Evolutionary conservation across 2,797 vertebrate genomes (phyloP).

Genomic region (Pempheris klunzingeri): DNA sequence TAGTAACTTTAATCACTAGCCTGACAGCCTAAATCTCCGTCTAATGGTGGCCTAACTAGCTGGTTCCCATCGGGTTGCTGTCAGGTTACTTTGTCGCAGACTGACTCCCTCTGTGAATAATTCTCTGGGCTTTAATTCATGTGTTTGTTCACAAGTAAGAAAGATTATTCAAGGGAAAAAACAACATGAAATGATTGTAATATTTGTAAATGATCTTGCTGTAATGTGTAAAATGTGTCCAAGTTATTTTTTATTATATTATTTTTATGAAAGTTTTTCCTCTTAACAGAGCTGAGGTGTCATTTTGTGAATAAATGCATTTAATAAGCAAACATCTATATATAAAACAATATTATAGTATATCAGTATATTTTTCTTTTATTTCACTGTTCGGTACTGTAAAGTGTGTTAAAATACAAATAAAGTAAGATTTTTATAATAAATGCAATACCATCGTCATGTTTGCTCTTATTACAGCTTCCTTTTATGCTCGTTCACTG

Average conservation of each 20-base stretch:
- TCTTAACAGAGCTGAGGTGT: conserved; percentile 88
- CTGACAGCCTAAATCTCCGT: conserved; percentile 75
- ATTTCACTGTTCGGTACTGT: conserved; percentile 91
- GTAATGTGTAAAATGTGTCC: conserved; percentile 90
- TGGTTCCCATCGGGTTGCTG: conserved; percentile 73
- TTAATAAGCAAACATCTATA: conserved; percentile 91
- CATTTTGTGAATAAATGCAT: conserved; percentile 91
- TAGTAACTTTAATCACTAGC: conserved; percentile 81
- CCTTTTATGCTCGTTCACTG: not conserved
- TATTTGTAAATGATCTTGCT: conserved; percentile 91
- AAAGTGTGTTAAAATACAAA: conserved; percentile 91
- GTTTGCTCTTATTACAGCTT: conserved; percentile 29
- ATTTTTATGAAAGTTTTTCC: conserved; percentile 90
- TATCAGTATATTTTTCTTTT: conserved; percentile 91
- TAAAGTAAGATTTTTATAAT: conserved; percentile 89
- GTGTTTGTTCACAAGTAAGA: conserved; percentile 85
- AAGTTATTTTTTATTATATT: conserved; percentile 92
- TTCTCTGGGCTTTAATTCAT: conserved; percentile 87
- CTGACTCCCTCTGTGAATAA: conserved; percentile 82
- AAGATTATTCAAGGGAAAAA: conserved; percentile 81
- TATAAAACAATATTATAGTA: conserved; percentile 88
- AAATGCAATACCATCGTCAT: conserved; percentile 67
- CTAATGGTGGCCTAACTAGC: conserved; percentile 71
- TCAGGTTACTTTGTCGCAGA: conserved; percentile 77
- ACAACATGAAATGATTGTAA: conserved; percentile 90